These are phyloP conservation scores for Trachelus troglodyta DNA, from an alignment of 2,888 invertebrate genomes.

Conservation along the genomic window DNA sequence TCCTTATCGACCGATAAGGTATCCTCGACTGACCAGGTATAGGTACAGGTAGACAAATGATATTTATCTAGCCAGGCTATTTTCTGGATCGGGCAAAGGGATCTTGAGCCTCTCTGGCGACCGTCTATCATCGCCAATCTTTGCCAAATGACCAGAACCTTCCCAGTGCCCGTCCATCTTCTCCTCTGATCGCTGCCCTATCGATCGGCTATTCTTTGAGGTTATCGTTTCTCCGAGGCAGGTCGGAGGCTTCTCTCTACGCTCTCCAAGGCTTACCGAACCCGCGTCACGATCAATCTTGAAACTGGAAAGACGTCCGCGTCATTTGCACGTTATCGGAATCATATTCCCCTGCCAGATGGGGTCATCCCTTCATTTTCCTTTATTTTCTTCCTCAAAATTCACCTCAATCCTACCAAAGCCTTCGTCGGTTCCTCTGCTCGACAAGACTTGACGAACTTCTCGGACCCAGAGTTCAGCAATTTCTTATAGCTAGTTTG, in stretches of 20 bases:
- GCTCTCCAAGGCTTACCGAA: neutral
- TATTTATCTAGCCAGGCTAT: conserved; percentile 6
- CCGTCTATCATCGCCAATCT: conserved; percentile 29
- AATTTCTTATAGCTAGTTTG: neutral
- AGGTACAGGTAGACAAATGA: conserved; percentile 4
- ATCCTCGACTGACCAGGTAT: neutral
- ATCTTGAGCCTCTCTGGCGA: neutral
- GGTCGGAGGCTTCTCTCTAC: conserved; percentile 18
- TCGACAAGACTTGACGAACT: neutral
- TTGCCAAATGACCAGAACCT: conserved; percentile 15
- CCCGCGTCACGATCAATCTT: conserved; percentile 36
- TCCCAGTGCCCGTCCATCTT: neutral
- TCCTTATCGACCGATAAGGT: neutral
- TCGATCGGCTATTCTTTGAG: conserved; percentile 28
- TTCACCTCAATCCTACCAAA: neutral
- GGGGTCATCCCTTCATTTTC: neutral
- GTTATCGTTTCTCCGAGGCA: conserved; percentile 30
- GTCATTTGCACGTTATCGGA: conserved; percentile 42
- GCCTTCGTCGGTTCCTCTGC: neutral
- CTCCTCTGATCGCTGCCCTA: conserved; percentile 15
- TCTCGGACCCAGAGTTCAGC: neutral
- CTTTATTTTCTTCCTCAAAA: neutral
- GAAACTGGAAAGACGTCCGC: conserved; percentile 34
- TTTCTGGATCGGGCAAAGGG: neutral
- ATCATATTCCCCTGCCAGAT: conserved; percentile 18